Evolutionary conservation across 2,797 vertebrate genomes (phyloP).

Genomic region (Siniperca scherzeri): DNA sequence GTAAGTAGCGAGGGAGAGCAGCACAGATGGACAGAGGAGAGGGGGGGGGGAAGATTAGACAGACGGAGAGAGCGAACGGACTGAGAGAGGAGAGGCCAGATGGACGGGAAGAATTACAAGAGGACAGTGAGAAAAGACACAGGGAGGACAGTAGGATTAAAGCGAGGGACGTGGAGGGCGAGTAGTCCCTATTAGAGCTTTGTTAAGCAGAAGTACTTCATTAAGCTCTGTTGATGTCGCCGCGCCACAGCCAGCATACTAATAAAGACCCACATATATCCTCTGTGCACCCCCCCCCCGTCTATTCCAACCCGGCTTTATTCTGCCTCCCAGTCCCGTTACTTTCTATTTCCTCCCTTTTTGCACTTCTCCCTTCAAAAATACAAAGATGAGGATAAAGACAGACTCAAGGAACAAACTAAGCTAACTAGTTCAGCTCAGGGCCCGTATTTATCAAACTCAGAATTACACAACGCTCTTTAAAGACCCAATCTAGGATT

Average conservation of each 20-base stretch:
- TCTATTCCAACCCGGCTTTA: neutral
- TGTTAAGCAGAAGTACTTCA: slow-evolving; percentile 66
- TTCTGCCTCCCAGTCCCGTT: neutral
- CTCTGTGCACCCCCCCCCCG: neutral
- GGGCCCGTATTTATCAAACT: slow-evolving; percentile 4
- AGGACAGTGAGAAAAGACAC: slow-evolving; percentile 36
- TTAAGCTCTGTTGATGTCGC: slow-evolving; percentile 60
- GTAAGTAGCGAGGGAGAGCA: neutral
- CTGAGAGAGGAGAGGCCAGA: slow-evolving; percentile 30
- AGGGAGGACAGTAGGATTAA: slow-evolving; percentile 52
- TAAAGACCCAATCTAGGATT: neutral
- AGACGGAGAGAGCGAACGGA: slow-evolving; percentile 7
- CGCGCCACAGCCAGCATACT: slow-evolving; percentile 44
- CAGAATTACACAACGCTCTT: neutral
- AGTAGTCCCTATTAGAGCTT: slow-evolving; percentile 54
- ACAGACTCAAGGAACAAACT: neutral
- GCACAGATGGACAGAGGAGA: slow-evolving; percentile 33
- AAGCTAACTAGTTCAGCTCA: neutral
- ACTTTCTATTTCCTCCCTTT: neutral
- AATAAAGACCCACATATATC: slow-evolving; percentile 42
- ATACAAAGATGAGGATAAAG: slow-evolving; percentile 8
- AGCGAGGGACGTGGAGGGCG: slow-evolving; percentile 44
- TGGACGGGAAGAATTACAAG: slow-evolving; percentile 31
- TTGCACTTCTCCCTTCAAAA: neutral
- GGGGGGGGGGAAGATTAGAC: slow-evolving; percentile 25